phyloP scores from a whole-genome alignment of 1,140 invertebrate genomes.

The Carposina sasakii region DNA sequence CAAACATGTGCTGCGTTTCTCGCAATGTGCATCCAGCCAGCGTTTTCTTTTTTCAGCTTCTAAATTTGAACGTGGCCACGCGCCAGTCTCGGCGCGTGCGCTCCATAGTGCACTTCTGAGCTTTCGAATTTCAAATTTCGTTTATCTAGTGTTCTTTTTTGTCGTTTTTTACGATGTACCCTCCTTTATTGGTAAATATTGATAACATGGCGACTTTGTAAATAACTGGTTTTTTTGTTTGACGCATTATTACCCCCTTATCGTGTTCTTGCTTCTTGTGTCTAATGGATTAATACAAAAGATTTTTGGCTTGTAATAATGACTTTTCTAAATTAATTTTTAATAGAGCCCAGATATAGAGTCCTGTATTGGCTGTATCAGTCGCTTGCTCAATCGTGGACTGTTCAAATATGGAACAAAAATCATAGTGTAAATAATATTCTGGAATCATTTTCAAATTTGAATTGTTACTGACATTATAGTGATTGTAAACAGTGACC shows the following conservation, averaged over 20 bases:
- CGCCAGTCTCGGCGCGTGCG: slow-evolving; percentile 55
- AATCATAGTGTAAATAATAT: slow-evolving; percentile 26
- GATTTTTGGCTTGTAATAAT: slow-evolving; percentile 21
- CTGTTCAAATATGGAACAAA: too few relatives aligned
- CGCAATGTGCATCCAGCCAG: slow-evolving; percentile 51
- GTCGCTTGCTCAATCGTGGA: too few relatives aligned
- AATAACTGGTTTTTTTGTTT: slow-evolving; percentile 8
- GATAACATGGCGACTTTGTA: slow-evolving; percentile 8
- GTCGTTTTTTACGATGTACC: neutral
- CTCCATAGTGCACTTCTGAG: slow-evolving; percentile 37
- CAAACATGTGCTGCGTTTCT: slow-evolving; percentile 54
- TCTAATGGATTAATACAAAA: slow-evolving; percentile 14
- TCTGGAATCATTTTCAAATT: too few relatives aligned
- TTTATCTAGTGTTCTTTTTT: slow-evolving; percentile 12
- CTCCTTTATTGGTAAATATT: slow-evolving; percentile 34
- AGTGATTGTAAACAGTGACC: slow-evolving; percentile 27
- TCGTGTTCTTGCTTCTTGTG: slow-evolving; percentile 9
- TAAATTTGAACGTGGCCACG: slow-evolving; percentile 60
- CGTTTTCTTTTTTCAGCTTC: slow-evolving; percentile 50
- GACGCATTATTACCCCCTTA: neutral
- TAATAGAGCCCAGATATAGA: slow-evolving; percentile 43
- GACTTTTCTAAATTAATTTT: slow-evolving; percentile 9
- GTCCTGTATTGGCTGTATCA: slow-evolving; percentile 57
- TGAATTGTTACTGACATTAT: too few relatives aligned
- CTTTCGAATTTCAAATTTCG: slow-evolving; percentile 14